Evolutionary conservation across 2,797 vertebrate species (phyloP).

Genomic region (Rhinophrynus dorsalis): DNA sequence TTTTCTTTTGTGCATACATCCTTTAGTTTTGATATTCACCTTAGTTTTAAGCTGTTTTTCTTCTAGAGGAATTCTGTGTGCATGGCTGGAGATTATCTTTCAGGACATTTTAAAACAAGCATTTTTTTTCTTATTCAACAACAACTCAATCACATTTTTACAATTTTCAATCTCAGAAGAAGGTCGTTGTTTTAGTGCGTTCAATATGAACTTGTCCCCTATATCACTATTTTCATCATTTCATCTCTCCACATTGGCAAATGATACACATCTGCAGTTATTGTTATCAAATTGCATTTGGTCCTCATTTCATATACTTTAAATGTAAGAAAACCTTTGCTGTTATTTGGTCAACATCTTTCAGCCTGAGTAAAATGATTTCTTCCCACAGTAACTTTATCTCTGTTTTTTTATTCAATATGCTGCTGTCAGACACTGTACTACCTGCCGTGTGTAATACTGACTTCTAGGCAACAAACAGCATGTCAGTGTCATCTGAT

Average conservation of each 20-base stretch:
- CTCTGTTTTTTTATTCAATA: conserved; percentile 22
- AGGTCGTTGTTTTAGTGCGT: conserved; percentile 23
- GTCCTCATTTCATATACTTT: conserved; percentile 25
- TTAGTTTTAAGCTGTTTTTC: too few species aligned
- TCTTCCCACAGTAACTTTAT: conserved; percentile 26
- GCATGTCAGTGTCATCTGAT: not conserved
- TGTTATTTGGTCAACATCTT: conserved; percentile 23
- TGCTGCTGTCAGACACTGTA: conserved; percentile 11
- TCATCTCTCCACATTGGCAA: conserved; percentile 9
- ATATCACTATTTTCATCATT: conserved; percentile 27
- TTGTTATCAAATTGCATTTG: conserved; percentile 41
- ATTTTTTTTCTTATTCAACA: conserved; percentile 20
- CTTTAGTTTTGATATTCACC: not conserved
- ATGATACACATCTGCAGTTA: conserved; percentile 39
- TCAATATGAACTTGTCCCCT: conserved; percentile 20
- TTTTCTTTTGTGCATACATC: too few species aligned
- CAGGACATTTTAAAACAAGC: conserved; percentile 34
- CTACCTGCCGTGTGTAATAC: not conserved
- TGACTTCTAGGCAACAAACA: not conserved
- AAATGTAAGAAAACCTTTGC: conserved; percentile 21
- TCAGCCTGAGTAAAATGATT: conserved; percentile 27
- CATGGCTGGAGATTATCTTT: conserved; percentile 19
- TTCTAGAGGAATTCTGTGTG: too few species aligned
- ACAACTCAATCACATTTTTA: conserved; percentile 33
- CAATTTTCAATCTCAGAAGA: conserved; percentile 34